Evolutionary conservation across 1,140 invertebrate genomes (phyloP).

Genomic region (Cyclargus thomasi): DNA sequence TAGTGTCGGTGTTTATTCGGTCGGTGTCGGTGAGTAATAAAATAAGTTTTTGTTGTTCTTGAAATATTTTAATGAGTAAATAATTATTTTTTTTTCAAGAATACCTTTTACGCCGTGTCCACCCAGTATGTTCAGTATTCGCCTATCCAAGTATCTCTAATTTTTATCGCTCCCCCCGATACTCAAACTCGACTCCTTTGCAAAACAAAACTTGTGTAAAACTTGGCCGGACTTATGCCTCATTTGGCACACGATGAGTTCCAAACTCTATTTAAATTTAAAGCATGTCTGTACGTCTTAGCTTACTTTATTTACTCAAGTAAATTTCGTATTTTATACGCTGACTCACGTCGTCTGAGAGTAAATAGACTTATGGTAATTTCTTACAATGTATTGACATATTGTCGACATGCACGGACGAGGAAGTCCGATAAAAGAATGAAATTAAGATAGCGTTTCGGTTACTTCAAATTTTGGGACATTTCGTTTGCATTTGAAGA

Average conservation of each 20-base stretch:
- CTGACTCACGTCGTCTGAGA: conserved; percentile 9
- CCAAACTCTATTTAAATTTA: conserved; percentile 39
- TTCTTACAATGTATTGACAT: conserved; percentile 11
- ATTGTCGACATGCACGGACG: not conserved
- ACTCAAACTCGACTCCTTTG: conserved; percentile 33
- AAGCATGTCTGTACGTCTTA: conserved; percentile 25
- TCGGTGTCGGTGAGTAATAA: too few relatives aligned
- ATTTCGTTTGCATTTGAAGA: too few relatives aligned
- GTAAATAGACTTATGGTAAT: conserved; percentile 14
- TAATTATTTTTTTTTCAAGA: too few relatives aligned
- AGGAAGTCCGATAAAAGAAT: not conserved
- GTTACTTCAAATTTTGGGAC: not conserved
- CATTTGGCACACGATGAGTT: conserved; percentile 41
- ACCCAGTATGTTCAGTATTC: conserved; percentile 3
- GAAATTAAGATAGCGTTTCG: not conserved
- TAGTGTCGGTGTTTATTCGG: too few relatives aligned
- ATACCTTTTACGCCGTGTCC: too few relatives aligned
- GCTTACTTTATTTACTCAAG: conserved; percentile 23
- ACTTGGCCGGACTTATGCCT: conserved; percentile 37
- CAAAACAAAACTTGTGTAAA: conserved; percentile 38
- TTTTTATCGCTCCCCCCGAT: conserved; percentile 33
- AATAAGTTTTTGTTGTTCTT: too few relatives aligned
- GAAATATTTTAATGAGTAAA: too few relatives aligned
- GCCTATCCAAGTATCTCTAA: conserved; percentile 27
- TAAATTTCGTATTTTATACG: conserved; percentile 23